Conservation (phyloP, 64 coral and sea anemone genomes). For the Hydrozoanthus tunicans region DNA sequence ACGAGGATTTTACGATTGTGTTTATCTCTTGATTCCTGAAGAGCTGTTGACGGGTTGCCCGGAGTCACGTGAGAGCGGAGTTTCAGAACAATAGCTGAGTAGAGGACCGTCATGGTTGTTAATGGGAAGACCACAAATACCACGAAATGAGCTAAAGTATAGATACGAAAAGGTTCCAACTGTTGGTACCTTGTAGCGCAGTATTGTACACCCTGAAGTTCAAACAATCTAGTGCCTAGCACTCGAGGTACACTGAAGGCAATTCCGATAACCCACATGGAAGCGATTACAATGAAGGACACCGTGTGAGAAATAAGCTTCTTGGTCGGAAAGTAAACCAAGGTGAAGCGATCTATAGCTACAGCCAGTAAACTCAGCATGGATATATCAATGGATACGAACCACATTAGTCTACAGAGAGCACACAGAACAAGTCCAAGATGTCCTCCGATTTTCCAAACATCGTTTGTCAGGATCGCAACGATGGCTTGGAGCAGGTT, state of each 20-base stretch:
- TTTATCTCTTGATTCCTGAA: constrained; percentile 12
- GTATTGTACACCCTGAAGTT: not conserved
- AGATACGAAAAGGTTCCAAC: constrained; percentile 11
- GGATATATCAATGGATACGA: constrained; percentile 44
- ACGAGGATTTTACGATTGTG: constrained; percentile 39
- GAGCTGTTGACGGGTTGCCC: constrained; percentile 41
- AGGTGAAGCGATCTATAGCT: constrained; percentile 30
- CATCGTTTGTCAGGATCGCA: constrained; percentile 43
- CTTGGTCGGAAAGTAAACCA: constrained; percentile 36
- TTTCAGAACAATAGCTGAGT: constrained; percentile 27
- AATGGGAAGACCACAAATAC: not conserved
- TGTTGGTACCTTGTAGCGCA: constrained; percentile 1
- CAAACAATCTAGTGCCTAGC: not conserved
- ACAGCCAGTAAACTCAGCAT: constrained; percentile 38
- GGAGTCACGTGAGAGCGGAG: constrained; percentile 26
- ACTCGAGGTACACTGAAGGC: constrained; percentile 18
- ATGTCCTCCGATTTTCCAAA: not conserved
- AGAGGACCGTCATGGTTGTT: not conserved
- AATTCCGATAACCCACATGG: constrained; percentile 8
- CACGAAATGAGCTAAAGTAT: constrained; percentile 31
- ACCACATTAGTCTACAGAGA: constrained; percentile 31
- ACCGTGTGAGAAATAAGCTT: constrained; percentile 20
- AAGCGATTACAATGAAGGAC: not conserved
- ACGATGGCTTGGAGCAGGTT: constrained; percentile 49
- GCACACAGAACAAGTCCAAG: constrained; percentile 27